Percentiles rank a stretch among this genome's conserved stretches.
phyloP scores from a whole-genome alignment of 2,113 vertebrate species.

The Vulpes lagopus region DNA sequence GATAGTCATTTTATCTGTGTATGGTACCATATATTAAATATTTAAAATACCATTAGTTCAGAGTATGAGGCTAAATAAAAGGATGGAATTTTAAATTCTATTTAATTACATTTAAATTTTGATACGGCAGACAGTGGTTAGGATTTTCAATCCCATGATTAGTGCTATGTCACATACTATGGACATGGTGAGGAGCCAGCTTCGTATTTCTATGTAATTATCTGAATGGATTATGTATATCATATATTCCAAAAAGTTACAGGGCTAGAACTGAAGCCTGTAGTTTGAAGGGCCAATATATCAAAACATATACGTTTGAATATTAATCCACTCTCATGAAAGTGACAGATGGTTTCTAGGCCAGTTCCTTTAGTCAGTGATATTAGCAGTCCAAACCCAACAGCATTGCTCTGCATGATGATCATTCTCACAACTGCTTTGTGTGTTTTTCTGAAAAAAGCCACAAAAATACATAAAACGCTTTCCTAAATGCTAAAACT shows the following conservation, averaged over 20 bases:
- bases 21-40: not conserved
- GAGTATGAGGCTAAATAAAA: not conserved
- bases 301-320: constrained; percentile 62
- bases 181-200: not conserved
- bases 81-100: not conserved
- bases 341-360: constrained; percentile 59
- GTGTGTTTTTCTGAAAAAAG: not conserved
- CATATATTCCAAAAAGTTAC: not conserved
- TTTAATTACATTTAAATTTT: not conserved
- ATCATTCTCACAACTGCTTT: not conserved
- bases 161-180: not conserved
- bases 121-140: not conserved
- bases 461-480: not conserved
- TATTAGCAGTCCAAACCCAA: not conserved
- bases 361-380: not conserved
- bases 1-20: not conserved
- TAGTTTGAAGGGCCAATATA: constrained; percentile 59
- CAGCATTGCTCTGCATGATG: accelerated
- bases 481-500: not conserved
- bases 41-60: not conserved
- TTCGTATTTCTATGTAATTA: constrained; percentile 55
- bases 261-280: constrained; percentile 61
- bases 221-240: constrained; percentile 40
- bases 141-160: not conserved
- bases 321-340: constrained; percentile 63